Percentiles rank a stretch among this genome's conserved stretches.
Conservation (phyloP, 2,797 vertebrate genomes). For the Forpus xanthops region DNA sequence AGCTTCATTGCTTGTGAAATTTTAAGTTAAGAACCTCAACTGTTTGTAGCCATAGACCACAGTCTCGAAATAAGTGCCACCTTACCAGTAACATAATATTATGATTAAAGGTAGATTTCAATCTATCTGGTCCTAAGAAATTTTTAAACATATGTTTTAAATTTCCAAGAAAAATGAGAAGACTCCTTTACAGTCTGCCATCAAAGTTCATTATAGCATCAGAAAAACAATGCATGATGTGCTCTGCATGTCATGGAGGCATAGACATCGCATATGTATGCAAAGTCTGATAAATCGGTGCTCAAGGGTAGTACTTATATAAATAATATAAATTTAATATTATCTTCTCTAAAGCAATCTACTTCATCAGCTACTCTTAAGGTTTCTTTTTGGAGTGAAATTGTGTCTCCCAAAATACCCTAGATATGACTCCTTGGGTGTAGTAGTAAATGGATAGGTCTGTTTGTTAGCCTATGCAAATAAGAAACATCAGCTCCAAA, state of each 20-base stretch:
- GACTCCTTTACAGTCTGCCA: neutral
- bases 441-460: neutral
- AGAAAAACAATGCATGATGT: fast-evolving
- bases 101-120: neutral
- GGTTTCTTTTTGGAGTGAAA: neutral
- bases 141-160: neutral
- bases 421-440: fast-evolving
- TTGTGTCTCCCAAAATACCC: neutral
- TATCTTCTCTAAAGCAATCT: neutral
- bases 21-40: neutral
- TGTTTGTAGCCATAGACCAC: neutral
- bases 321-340: neutral
- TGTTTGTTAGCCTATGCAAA: neutral
- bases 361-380: neutral
- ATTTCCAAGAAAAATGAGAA: neutral
- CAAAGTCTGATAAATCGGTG: neutral
- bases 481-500: fast-evolving
- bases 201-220: neutral
- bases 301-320: neutral
- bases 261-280: fast-evolving
- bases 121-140: neutral
- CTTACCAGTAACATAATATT: neutral
- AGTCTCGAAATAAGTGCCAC: neutral
- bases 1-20: neutral
- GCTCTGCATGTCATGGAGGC: neutral